Evolutionary conservation across 2,888 invertebrate species (phyloP), one percentile per base, ranked within the genome.

Genomic region (Poecilobothrus nobilitatus): DNA sequence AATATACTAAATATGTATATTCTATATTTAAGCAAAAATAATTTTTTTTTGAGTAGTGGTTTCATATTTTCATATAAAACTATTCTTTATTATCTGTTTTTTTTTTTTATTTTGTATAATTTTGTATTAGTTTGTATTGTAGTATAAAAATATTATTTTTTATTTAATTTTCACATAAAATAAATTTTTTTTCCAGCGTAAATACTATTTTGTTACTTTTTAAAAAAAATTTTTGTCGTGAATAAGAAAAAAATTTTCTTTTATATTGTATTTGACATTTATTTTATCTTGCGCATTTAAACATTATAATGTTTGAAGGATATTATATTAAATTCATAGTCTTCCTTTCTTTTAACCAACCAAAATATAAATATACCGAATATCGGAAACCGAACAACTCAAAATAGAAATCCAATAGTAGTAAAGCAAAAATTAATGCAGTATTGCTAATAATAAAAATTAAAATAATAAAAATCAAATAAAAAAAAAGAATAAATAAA

Each of bases 211-310:
- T 41, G 41, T 41, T 41, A 5, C 15, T 41, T 41, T 27, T 5
- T 27, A 27, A 27, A 27, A 27, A 27, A 27, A 27, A 5, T 27
- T 4, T 27, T 27, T 27, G 27, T 53, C 18, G 7, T 53, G 18
- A 18, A 53, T 18, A 53, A 18, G 53, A 15, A 15, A 18, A 53
- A 53, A 27, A 27, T 27, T 27, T 27, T 27, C 5, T 27, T 27
- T 27, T 27, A 27, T 27, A 27, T 53, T 53, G 9, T 53, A 18
- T n/a, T 53, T 53, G 53, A 53, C 18, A 53, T 53, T 53, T 53
- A 53, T 53, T 53, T 53, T 53, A 53, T 53, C 53, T 53, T 53
- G 53, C 53, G 53, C 53, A 53, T 53, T 53, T 53, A 53, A 41
- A 37, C 12, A 37, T 37, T 37, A 12, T 37, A 27, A 37, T 37